Base-by-base conservation (phyloP, 2,888 invertebrate species). In the Elaeidobius kamerunicus region DNA sequence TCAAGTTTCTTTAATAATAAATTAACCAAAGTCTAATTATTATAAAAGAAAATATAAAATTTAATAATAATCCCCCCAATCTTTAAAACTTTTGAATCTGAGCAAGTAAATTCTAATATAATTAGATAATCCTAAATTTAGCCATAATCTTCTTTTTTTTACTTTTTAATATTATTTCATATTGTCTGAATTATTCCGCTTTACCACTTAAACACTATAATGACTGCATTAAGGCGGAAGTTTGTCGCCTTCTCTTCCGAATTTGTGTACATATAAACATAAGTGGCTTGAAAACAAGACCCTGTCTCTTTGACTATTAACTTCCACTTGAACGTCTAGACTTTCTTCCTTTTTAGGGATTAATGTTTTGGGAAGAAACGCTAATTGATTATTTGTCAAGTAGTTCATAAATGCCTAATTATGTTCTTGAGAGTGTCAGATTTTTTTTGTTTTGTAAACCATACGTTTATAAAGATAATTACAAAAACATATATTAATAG, bases 161-260 rank as follows among this genome's bases (percentile, higher is more conserved):
- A 34, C 3, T 34, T 34, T 4, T n/a, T 7, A 34, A 12, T 34
- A 4, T 4, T 5, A 34, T 4, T 34, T 12, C 4, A 14, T 14
- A 12, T 7, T 14, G 34, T 11, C 4, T 34, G 4, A 6, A 15
- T 35, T 35, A 35, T 6, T 6, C 15, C 15, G 6, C 15, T 15
- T 35, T 7, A 20, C 18, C 5, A 30, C 9, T n/a, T 30, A 11
- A 6, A 3, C 30, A 3, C 30, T 3, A 30, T 4, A 23, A 23
- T 23, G 12, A 30, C n/a, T 30, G 17, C 12, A 28, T 30, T 52
- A 45, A 44, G 30, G 27, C 58, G 64, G 66, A 65, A 64, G 60
- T 61, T 50, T 52, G 65, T 61, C 64, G 63, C 64, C 65, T 58
- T 36, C 23, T 50, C 54, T 74, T 73, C 72, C 75, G 75, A 75